These are phyloP conservation scores for Neocrepidodera transversa DNA, from an alignment of 2,888 invertebrate genomes.

Conservation along the genomic window DNA sequence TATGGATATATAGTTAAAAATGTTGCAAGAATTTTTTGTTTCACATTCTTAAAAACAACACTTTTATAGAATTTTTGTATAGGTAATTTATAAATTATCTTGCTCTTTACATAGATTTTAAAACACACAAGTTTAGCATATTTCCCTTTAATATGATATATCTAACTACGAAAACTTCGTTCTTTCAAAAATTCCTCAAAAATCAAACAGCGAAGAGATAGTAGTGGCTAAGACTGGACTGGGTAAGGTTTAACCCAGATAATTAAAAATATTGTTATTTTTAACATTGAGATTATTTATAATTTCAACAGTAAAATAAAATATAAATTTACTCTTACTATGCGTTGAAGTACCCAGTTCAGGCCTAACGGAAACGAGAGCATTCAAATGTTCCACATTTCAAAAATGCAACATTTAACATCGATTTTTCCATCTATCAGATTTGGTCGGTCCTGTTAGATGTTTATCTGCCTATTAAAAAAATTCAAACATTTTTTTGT, in stretches of 20 bases:
- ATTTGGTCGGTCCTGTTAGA: conserved; percentile 19
- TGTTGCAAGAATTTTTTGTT: too few relatives aligned
- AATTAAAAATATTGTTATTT: neutral
- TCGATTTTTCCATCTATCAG: conserved; percentile 30
- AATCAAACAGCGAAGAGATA: conserved; percentile 32
- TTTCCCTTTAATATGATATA: conserved; percentile 22
- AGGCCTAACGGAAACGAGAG: conserved; percentile 23
- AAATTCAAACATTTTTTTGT: too few relatives aligned
- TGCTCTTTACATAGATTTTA: too few relatives aligned
- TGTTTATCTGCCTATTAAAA: too few relatives aligned
- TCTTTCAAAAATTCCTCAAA: conserved; percentile 32
- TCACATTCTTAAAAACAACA: too few relatives aligned
- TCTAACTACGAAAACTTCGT: conserved; percentile 27
- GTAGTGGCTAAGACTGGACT: conserved; percentile 13
- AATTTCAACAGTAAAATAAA: too few relatives aligned
- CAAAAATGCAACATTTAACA: conserved; percentile 49
- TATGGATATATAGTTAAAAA: too few relatives aligned
- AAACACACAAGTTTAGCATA: conserved; percentile 35
- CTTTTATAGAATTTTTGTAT: too few relatives aligned
- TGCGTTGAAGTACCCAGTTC: conserved; percentile 16
- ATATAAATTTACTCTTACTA: neutral
- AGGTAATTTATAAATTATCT: too few relatives aligned
- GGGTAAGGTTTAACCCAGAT: neutral
- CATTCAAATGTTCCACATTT: conserved; percentile 42
- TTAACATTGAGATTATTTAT: too few relatives aligned